Percentiles rank a stretch among this genome's conserved stretches.
These are phyloP conservation scores for Leuciscus idus DNA, from an alignment of 2,113 vertebrate genomes.

Conservation along the genomic window DNA sequence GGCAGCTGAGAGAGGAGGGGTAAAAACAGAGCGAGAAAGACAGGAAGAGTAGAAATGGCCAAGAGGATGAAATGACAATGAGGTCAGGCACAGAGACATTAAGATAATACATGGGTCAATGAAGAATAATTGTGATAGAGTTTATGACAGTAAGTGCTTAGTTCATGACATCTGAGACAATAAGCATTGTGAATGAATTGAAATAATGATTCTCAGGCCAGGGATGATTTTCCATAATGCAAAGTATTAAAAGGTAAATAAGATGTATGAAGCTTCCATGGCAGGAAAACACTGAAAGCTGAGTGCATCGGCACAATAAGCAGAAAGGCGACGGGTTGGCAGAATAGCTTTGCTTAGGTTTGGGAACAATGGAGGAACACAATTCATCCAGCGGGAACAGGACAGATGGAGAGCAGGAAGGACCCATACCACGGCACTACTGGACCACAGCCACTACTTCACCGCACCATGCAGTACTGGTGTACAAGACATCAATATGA, in stretches of 20 bases:
- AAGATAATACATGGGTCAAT: neutral
- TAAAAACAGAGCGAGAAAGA: slow-evolving; percentile 51
- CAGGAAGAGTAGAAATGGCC: slow-evolving; percentile 25
- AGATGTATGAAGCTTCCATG: neutral
- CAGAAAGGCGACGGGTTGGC: neutral
- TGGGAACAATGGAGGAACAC: slow-evolving; percentile 10
- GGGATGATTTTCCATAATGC: neutral
- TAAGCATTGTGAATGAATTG: neutral
- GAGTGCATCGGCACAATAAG: neutral
- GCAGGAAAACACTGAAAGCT: neutral
- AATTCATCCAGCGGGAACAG: neutral
- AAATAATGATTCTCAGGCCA: neutral
- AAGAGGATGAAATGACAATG: slow-evolving; percentile 53
- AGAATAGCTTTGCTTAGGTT: slow-evolving; percentile 11
- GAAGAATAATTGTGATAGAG: neutral
- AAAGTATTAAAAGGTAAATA: neutral
- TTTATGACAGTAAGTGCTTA: neutral
- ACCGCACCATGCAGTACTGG: slow-evolving; percentile 52
- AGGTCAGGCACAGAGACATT: slow-evolving; percentile 8
- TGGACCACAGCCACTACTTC: slow-evolving; percentile 64
- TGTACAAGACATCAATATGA: slow-evolving; percentile 27
- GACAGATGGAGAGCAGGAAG: slow-evolving; percentile 54
- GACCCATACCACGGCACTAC: slow-evolving; percentile 68
- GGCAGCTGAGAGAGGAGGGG: slow-evolving; percentile 76
- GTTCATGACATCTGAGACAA: neutral